Base-by-base conservation (phyloP, 2,888 invertebrate species). In the Aphodius granarius region DNA sequence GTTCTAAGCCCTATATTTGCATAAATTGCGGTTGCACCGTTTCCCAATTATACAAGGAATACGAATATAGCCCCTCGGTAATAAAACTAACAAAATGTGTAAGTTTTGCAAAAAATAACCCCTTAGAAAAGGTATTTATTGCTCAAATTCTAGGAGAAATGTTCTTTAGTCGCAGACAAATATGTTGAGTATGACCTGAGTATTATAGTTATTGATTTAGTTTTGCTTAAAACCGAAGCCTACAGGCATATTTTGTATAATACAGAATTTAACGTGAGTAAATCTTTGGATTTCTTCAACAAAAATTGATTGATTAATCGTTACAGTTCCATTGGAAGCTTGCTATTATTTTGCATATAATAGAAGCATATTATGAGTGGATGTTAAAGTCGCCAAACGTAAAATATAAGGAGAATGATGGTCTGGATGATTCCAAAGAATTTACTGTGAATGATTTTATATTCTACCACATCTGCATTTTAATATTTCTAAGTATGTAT, bases 171-270 rank as follows among this genome's bases (percentile, higher is more conserved):
- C 15, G 95, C 95, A 0, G 97, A 97, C 86, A 96, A 96, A 85
- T 97, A 97, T 84, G 92, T 97, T 77, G 97, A 97, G 87, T 96
- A 94, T 86, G 97, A 97, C 84, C 91, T 93, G n/a, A 93, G 95
- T 0, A 94, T 97, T 79, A 92, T 96, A 0, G 90, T 95, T 83
- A 93, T 97, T 77, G 97, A 97, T 86, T 88, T 96, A 21, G 90
- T 97, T 22, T 87, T 97, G 13, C 89, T 97, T 81, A 94, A 94
- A 66, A 92, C 91, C 77, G 91, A 92, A 82, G 97, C 96, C 0
- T 96, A 95, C 84, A 89, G 96, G 43, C 97, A 97, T 88, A 89
- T 97, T 43, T 88, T 97, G 13, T 94, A 92, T 80, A 97, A 97
- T 85, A 92, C 93, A 5, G 88, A 92, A 71, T 94, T 95, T 84